Conservation (phyloP, 1,140 invertebrate genomes). For the Camponotus pennsylvanicus region DNA sequence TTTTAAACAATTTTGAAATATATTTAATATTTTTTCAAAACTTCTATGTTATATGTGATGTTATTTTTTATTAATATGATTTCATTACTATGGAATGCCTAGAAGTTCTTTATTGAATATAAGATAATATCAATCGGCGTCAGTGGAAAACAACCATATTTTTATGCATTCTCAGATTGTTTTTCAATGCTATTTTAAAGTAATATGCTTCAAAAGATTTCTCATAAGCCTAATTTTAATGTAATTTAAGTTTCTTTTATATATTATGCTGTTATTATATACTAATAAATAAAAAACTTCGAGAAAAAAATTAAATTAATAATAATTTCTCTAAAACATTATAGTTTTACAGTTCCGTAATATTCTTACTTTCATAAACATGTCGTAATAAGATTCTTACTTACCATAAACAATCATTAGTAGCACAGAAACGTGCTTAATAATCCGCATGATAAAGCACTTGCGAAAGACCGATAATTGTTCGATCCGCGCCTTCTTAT, state of each 20-base stretch:
- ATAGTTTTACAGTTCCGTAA: background rate
- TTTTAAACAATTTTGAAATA: background rate
- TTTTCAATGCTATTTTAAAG: background rate
- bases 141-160: background rate
- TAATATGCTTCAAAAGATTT: background rate
- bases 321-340: conserved; percentile 1
- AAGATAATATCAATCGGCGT: background rate
- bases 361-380: background rate
- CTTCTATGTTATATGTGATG: background rate
- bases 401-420: conserved; percentile 59
- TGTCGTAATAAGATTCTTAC: conserved; percentile 27
- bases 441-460: conserved; percentile 51
- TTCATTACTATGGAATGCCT: background rate
- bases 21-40: background rate
- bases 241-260: background rate
- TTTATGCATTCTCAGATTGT: background rate
- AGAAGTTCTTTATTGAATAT: background rate
- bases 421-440: conserved; percentile 5
- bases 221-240: too few species aligned
- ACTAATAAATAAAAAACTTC: conserved; percentile 4
- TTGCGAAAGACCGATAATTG: background rate
- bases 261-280: background rate
- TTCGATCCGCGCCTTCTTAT: background rate
- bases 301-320: background rate
- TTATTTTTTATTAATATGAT: background rate